These are phyloP conservation scores for Trimorus sp. DNA, from an alignment of 2,888 invertebrate genomes.

Conservation along the genomic window DNA sequence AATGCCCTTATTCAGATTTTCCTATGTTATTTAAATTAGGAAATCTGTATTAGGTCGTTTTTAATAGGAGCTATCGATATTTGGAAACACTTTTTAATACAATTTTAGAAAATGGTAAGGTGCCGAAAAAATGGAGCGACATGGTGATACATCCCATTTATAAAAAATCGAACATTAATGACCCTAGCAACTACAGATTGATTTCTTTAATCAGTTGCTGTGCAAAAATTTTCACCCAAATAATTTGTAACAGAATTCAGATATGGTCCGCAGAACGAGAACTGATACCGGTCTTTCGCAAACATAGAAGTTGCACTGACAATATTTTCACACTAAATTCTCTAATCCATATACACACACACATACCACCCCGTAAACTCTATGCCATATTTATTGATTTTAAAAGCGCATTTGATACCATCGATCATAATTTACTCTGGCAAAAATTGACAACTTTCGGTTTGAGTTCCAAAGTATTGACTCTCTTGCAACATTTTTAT, in stretches of 20 bases:
- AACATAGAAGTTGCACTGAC: not conserved
- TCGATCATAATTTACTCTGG: not conserved
- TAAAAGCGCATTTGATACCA: not conserved
- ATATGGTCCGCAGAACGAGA: not conserved
- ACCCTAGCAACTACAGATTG: not conserved
- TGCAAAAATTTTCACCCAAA: not conserved
- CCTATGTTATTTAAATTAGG: no score
- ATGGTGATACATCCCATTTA: not conserved
- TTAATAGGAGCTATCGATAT: no score
- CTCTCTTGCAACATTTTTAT: conserved; percentile 13
- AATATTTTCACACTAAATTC: not conserved
- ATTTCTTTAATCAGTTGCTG: not conserved
- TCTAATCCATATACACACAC: not conserved
- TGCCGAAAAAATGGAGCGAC: not conserved
- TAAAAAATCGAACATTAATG: not conserved
- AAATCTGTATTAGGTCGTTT: no score
- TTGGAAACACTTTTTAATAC: no score
- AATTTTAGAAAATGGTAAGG: no score
- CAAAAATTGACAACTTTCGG: not conserved
- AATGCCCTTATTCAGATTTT: no score
- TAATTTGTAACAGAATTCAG: not conserved
- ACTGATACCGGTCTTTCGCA: not conserved
- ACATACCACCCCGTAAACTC: not conserved
- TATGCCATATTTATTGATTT: not conserved
- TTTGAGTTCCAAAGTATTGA: conserved; percentile 1